These are phyloP conservation scores for Hyphantria cunea DNA, from an alignment of 1,140 invertebrate species.

Conservation along the genomic window DNA sequence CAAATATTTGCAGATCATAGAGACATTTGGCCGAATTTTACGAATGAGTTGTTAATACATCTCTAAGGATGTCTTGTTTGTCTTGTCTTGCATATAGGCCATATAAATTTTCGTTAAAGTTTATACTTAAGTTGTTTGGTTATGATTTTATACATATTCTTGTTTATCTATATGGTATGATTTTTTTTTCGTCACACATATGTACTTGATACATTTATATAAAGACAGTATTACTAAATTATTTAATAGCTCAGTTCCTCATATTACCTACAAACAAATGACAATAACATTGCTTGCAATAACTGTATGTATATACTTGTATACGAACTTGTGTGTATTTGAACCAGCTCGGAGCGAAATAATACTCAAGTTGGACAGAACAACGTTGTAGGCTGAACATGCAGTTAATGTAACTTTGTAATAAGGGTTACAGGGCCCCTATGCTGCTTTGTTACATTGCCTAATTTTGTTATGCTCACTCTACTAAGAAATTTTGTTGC, in stretches of 20 bases:
- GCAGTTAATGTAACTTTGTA: constrained; percentile 71
- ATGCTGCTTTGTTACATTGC: constrained; percentile 61
- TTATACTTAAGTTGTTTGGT: too few species aligned
- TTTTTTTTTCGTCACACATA: constrained; percentile 22
- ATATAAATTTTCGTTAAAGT: too few species aligned
- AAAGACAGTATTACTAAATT: not conserved
- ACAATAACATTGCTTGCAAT: not conserved
- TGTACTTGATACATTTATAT: not conserved
- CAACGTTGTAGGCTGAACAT: constrained; percentile 43
- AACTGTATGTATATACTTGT: too few species aligned
- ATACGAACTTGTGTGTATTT: constrained; percentile 3
- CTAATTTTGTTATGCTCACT: constrained; percentile 66
- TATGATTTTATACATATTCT: too few species aligned
- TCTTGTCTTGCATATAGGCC: too few species aligned
- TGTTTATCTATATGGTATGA: too few species aligned
- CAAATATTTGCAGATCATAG: too few species aligned
- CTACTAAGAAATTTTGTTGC: constrained; percentile 52
- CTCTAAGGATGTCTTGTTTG: too few species aligned
- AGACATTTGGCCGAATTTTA: too few species aligned
- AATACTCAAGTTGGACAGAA: constrained; percentile 55
- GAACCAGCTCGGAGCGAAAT: constrained; percentile 42
- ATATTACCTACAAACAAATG: constrained; percentile 3
- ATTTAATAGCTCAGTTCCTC: not conserved
- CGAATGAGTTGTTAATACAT: too few species aligned
- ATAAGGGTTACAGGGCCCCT: constrained; percentile 61